These are phyloP conservation scores for Hylia prasina DNA, from an alignment of 2,113 vertebrate species.

Conservation along the genomic window DNA sequence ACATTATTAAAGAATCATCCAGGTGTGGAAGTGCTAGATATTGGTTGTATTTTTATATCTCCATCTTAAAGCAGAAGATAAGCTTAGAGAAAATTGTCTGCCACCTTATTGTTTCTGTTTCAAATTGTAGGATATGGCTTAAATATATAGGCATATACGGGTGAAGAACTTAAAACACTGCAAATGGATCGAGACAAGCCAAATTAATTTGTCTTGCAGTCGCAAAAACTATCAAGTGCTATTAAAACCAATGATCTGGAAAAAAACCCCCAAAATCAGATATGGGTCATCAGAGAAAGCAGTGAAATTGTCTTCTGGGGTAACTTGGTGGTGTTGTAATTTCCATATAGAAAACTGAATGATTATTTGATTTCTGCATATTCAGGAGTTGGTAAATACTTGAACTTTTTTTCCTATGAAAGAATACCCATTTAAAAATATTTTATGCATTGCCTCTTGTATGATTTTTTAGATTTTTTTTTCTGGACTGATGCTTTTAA, in stretches of 20 bases:
- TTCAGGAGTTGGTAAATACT: not conserved
- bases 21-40: not conserved
- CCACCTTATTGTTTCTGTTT: not conserved
- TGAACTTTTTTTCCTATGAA: not conserved
- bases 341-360: not conserved
- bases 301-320: not conserved
- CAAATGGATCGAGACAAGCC: not conserved
- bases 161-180: not conserved
- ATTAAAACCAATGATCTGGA: not conserved
- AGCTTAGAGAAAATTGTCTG: not conserved
- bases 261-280: not conserved
- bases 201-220: not conserved
- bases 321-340: not conserved
- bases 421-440: not conserved
- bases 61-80: not conserved
- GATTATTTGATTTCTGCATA: not conserved
- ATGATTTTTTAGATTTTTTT: not conserved
- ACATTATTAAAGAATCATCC: not conserved
- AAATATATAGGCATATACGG: not conserved
- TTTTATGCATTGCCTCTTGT: not conserved
- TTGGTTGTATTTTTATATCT: not conserved
- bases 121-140: not conserved
- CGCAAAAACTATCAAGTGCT: not conserved
- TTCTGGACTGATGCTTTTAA: not conserved
- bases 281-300: not conserved